Evolutionary conservation across 2,888 invertebrate species (phyloP).

Genomic region (Azorinus chamasolen): DNA sequence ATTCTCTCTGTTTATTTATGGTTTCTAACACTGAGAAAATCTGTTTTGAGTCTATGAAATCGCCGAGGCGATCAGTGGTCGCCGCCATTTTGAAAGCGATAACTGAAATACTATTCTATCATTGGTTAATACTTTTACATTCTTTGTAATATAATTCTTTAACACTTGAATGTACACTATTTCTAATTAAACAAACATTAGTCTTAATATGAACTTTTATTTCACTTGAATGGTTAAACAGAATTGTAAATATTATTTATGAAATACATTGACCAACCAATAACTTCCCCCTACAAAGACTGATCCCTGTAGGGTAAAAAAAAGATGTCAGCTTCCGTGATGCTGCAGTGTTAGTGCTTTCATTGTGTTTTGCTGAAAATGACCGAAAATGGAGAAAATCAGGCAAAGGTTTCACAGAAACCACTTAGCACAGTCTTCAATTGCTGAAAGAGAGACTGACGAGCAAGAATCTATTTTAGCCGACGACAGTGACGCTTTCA

Average conservation of each 20-base stretch:
- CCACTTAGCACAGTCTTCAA: slow-evolving; percentile 19
- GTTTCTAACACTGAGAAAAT: slow-evolving; percentile 58
- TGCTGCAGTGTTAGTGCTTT: no score
- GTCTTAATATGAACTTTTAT: no score
- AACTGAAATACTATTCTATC: background rate
- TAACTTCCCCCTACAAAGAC: no score
- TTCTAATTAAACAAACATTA: no score
- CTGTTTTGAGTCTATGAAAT: slow-evolving; percentile 66
- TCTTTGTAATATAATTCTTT: no score
- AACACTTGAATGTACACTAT: no score
- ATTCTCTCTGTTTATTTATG: slow-evolving; percentile 78
- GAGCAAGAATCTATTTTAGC: slow-evolving; percentile 59
- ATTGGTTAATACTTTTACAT: slow-evolving; percentile 3
- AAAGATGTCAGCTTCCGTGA: no score
- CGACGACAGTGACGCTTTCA: slow-evolving; percentile 66
- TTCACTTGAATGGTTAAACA: no score
- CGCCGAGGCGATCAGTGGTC: slow-evolving; percentile 27
- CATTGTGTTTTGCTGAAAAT: background rate
- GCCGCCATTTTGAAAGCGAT: slow-evolving; percentile 74
- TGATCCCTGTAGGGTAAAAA: no score
- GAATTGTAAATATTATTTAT: no score
- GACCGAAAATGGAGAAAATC: slow-evolving; percentile 30
- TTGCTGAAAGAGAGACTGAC: slow-evolving; percentile 34
- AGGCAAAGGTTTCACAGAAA: slow-evolving; percentile 38
- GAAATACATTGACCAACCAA: no score